phyloP scores from a whole-genome alignment of 2,797 vertebrate genomes.

The Amphiprion clarkii region DNA sequence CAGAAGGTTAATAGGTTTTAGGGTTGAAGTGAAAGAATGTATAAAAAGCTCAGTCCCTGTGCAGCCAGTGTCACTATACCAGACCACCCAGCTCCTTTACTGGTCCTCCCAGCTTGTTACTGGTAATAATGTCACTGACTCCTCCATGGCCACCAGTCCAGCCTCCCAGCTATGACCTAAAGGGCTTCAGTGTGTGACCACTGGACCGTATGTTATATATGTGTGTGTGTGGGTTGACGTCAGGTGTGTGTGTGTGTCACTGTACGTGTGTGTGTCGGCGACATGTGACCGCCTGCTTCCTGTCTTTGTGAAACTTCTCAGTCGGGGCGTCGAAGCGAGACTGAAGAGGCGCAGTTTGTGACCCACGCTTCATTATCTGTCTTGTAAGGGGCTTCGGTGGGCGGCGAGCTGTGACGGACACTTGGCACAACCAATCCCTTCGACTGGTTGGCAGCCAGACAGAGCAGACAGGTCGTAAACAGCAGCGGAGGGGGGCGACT shows the following conservation, averaged over 20 bases:
- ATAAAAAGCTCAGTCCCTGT: not conserved
- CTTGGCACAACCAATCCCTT: conserved; percentile 29
- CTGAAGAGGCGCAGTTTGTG: conserved; percentile 58
- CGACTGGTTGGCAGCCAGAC: conserved; percentile 15
- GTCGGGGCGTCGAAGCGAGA: conserved; percentile 17
- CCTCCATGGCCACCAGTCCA: conserved; percentile 23
- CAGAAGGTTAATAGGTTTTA: too few species aligned
- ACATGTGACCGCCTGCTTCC: not conserved
- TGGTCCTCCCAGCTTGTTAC: conserved; percentile 8
- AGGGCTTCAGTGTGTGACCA: conserved; percentile 9
- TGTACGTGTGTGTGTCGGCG: not conserved
- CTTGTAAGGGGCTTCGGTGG: conserved; percentile 41
- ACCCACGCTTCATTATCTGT: conserved; percentile 65
- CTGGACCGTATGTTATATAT: not conserved
- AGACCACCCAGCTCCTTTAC: conserved; percentile 22
- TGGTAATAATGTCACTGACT: conserved; percentile 20
- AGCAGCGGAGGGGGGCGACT: not conserved
- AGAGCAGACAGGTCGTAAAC: conserved; percentile 44
- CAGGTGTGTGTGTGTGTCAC: not conserved
- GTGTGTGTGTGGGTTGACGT: conserved; percentile 7
- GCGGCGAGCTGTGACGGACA: conserved; percentile 61
- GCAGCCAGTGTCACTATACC: not conserved
- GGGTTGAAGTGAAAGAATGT: not conserved
- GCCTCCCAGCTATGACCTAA: conserved; percentile 40
- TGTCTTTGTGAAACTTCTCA: conserved; percentile 46